Evolutionary conservation across 2,888 invertebrate genomes (phyloP).

Genomic region (Lithophane leautieri): DNA sequence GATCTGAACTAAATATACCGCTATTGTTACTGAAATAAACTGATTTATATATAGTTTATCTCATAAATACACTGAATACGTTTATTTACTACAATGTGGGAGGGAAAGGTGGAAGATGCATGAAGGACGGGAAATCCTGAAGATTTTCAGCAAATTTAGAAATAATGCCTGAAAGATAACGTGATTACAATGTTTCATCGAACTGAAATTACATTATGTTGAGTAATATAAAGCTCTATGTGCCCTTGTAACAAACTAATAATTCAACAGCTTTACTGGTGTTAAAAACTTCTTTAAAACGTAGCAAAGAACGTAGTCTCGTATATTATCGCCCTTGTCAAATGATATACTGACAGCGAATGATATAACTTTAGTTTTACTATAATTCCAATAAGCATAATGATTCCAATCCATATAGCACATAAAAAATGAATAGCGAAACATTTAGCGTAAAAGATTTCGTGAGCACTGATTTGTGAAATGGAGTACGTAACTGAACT

Average conservation of each 20-base stretch:
- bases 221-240: neutral
- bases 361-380: neutral
- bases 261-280: neutral
- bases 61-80: conserved; percentile 16
- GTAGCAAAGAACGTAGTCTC: neutral
- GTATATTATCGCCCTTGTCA: neutral
- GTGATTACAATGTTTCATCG: neutral
- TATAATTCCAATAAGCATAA: no score
- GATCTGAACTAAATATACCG: conserved; percentile 43
- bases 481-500: neutral
- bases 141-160: neutral
- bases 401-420: no score
- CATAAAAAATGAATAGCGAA: neutral
- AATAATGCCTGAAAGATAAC: neutral
- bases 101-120: neutral
- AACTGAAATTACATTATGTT: neutral
- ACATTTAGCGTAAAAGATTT: neutral
- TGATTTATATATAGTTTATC: conserved; percentile 39
- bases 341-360: neutral
- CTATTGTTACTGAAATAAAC: conserved; percentile 45
- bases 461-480: neutral
- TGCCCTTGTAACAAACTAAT: neutral
- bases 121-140: neutral
- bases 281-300: neutral
- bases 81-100: neutral